These are phyloP conservation scores for Panthera uncia DNA, from an alignment of 2,113 vertebrate genomes.

Conservation along the genomic window DNA sequence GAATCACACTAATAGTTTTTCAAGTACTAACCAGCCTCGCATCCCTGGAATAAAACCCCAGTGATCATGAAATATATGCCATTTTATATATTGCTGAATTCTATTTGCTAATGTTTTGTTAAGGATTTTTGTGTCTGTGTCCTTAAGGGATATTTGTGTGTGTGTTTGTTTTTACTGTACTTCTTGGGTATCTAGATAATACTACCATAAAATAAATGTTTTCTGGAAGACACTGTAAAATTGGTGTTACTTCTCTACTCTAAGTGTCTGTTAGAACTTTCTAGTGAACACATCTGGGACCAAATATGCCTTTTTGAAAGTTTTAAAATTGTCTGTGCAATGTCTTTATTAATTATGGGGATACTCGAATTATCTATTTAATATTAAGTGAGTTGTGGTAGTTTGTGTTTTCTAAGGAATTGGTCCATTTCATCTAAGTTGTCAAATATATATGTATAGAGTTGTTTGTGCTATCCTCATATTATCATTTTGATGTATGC, in stretches of 20 bases:
- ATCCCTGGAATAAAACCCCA: background rate
- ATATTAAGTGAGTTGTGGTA: background rate
- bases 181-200: background rate
- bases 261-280: background rate
- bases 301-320: background rate
- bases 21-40: background rate
- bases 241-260: background rate
- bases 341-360: background rate
- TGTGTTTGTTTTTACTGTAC: background rate
- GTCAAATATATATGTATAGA: background rate
- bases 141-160: background rate
- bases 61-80: background rate
- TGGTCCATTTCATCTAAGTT: background rate
- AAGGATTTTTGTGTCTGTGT: background rate
- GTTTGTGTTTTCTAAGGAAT: background rate
- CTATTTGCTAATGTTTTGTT: constrained; percentile 20
- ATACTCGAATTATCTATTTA: constrained; percentile 12
- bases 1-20: background rate
- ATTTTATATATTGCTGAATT: background rate
- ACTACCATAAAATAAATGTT: background rate
- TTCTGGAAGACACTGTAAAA: background rate
- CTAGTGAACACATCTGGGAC: background rate
- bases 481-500: background rate
- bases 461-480: background rate
- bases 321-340: background rate